Conservation (phyloP, 2,113 vertebrate species). For the Hassar affinis region DNA sequence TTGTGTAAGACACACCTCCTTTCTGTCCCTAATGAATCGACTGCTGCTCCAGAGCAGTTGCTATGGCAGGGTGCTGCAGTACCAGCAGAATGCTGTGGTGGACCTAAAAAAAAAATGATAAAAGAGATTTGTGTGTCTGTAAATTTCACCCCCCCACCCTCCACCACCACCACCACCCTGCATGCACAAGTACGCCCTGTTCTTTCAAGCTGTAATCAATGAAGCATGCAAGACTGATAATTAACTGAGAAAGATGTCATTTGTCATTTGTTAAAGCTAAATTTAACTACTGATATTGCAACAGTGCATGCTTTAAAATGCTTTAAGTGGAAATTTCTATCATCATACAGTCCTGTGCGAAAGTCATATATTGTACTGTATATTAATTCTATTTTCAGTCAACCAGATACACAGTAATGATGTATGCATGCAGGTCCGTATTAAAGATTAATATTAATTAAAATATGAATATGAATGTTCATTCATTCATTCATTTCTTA, state of each 20-base stretch:
- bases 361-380: no score
- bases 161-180: no score
- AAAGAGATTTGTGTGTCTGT: background rate
- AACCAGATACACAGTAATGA: background rate
- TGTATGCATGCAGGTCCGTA: background rate
- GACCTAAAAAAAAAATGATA: constrained; percentile 6
- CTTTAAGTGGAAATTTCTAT: background rate
- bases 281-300: background rate
- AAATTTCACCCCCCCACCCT: no score
- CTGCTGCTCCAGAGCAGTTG: constrained; percentile 40
- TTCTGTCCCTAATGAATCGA: constrained; percentile 31
- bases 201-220: background rate
- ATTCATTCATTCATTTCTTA: no score
- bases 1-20: constrained; percentile 26
- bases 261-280: background rate
- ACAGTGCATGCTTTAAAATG: background rate
- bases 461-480: no score
- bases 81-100: constrained; percentile 32
- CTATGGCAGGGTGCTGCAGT: constrained; percentile 50
- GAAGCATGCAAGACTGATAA: background rate
- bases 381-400: background rate
- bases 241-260: background rate
- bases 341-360: background rate
- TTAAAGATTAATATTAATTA: background rate
- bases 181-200: background rate